These are phyloP conservation scores for Galbula dea DNA, from an alignment of 2,113 vertebrate genomes.

Conservation along the genomic window DNA sequence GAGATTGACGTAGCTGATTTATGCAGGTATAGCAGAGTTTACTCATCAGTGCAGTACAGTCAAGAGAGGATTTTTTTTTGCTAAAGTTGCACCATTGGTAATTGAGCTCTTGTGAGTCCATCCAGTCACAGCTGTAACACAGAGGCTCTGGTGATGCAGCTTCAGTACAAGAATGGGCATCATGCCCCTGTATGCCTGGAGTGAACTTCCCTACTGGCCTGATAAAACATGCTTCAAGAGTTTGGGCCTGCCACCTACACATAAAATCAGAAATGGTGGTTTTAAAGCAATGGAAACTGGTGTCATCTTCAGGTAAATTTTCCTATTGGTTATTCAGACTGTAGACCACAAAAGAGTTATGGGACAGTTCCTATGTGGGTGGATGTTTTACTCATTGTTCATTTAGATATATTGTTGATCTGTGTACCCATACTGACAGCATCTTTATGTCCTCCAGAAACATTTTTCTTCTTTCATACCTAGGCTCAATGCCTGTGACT, in stretches of 20 bases:
- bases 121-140: accelerated
- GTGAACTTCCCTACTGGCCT: background rate
- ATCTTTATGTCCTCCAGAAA: background rate
- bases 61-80: background rate
- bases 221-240: background rate
- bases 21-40: background rate
- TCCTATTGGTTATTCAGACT: background rate
- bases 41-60: background rate
- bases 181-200: background rate
- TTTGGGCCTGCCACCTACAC: background rate
- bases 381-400: background rate
- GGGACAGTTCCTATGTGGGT: background rate
- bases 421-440: background rate
- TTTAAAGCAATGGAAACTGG: background rate
- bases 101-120: background rate
- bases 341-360: background rate
- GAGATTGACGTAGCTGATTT: background rate
- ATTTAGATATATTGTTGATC: background rate
- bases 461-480: background rate
- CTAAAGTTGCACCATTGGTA: background rate
- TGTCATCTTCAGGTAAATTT: background rate
- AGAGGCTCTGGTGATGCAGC: background rate
- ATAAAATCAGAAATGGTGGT: background rate
- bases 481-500: background rate
- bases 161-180: background rate